Evolutionary conservation across 2,888 invertebrate species (phyloP).

Genomic region (Agriopis leucophaearia): DNA sequence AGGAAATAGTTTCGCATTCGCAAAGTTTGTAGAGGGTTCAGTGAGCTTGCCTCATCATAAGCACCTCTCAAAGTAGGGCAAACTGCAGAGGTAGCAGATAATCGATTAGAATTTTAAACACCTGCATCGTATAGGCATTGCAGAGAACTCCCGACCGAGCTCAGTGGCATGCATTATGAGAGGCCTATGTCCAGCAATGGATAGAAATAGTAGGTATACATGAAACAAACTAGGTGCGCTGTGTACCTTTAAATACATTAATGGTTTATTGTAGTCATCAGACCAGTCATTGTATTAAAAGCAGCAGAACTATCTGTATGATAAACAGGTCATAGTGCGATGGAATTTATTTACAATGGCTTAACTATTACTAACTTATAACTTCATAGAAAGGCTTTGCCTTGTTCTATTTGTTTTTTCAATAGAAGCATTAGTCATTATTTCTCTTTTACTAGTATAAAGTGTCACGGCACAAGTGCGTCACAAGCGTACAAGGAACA

Average conservation of each 20-base stretch:
- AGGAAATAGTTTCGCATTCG: background rate
- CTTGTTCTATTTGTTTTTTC: background rate
- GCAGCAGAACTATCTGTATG: slow-evolving; percentile 12
- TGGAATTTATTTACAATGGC: slow-evolving; percentile 23
- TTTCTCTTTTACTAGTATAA: background rate
- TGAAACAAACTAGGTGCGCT: background rate
- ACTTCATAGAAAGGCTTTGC: background rate
- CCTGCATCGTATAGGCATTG: background rate
- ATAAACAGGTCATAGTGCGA: slow-evolving; percentile 24
- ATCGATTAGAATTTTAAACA: slow-evolving; percentile 10
- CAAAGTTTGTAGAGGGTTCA: background rate
- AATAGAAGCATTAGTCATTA: background rate
- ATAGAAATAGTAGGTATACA: no score
- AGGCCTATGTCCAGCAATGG: no score
- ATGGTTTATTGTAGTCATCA: slow-evolving; percentile 3
- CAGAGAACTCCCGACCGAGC: background rate
- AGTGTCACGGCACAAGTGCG: background rate
- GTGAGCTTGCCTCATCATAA: background rate
- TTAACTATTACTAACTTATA: slow-evolving; percentile 5
- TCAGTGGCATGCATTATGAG: no score
- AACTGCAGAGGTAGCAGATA: background rate
- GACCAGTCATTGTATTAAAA: slow-evolving; percentile 16
- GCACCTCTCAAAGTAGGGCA: background rate
- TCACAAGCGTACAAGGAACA: background rate
- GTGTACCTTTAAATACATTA: background rate